These are phyloP conservation scores for Kryptopterus vitreolus DNA, from an alignment of 2,797 vertebrate species.

Conservation along the genomic window DNA sequence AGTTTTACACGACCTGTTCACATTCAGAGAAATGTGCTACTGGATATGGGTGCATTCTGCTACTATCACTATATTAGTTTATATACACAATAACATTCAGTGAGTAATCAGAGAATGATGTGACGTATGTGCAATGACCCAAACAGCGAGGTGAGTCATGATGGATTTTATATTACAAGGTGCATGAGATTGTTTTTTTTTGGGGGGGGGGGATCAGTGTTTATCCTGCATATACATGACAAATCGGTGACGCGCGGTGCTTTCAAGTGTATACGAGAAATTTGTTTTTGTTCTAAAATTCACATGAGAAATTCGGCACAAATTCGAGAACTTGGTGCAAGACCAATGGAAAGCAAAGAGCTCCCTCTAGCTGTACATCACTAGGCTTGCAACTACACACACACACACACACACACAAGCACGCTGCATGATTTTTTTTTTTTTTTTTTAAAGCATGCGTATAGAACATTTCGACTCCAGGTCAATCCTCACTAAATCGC, in stretches of 20 bases:
- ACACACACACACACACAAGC: too few species aligned
- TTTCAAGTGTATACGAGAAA: constrained; percentile 8
- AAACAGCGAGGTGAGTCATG: constrained; percentile 34
- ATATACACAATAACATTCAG: constrained; percentile 47
- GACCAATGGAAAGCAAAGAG: constrained; percentile 13
- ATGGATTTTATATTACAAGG: constrained; percentile 31
- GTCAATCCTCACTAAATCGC: constrained; percentile 7
- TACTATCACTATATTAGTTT: constrained; percentile 31
- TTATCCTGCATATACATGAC: constrained; percentile 14
- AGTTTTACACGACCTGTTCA: constrained; percentile 19
- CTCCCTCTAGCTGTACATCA: constrained; percentile 23
- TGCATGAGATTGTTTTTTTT: constrained; percentile 19
- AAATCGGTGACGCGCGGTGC: constrained; percentile 8
- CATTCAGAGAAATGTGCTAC: constrained; percentile 22
- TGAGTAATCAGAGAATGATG: constrained; percentile 29
- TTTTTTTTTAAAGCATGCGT: neutral
- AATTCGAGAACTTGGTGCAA: constrained; percentile 9
- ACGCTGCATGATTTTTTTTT: too few species aligned
- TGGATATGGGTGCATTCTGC: constrained; percentile 31
- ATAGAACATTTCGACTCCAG: neutral
- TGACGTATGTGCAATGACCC: constrained; percentile 34
- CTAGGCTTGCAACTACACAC: neutral
- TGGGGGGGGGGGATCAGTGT: neutral
- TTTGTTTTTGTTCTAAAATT: constrained; percentile 17
- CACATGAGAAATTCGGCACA: neutral